Conservation (phyloP, 2,888 invertebrate genomes). For the Eilema depressum region DNA sequence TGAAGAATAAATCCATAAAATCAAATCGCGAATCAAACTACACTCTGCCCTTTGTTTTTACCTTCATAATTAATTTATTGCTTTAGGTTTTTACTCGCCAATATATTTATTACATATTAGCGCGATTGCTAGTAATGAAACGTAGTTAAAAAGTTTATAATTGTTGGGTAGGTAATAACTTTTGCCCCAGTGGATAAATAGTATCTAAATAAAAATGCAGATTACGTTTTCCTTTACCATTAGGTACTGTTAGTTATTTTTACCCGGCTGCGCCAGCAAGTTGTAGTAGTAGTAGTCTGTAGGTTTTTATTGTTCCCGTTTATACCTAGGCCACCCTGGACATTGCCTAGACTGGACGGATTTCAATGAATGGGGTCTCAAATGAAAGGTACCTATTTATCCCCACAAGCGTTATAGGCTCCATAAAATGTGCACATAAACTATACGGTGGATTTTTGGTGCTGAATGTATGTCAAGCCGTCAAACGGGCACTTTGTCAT, state of each 20-base stretch:
- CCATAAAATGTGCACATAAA: no score
- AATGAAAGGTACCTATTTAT: no score
- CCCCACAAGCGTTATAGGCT: no score
- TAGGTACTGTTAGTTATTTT: neutral
- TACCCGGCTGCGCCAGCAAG: no score
- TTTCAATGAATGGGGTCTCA: no score
- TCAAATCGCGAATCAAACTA: neutral
- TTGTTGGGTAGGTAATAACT: constrained; percentile 24
- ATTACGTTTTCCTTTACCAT: neutral
- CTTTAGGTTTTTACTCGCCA: neutral
- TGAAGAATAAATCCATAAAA: neutral
- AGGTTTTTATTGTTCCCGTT: no score
- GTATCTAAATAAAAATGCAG: constrained; percentile 17
- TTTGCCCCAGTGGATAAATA: constrained; percentile 47
- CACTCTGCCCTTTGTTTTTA: constrained; percentile 12
- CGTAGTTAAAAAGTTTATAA: constrained; percentile 48
- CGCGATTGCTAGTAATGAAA: constrained; percentile 39
- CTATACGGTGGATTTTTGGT: no score
- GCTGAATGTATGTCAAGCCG: no score
- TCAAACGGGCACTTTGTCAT: no score
- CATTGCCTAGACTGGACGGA: no score
- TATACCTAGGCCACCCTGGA: no score
- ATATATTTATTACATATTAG: constrained; percentile 51
- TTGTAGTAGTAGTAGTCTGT: no score
- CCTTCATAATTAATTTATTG: neutral